Base-by-base conservation (phyloP, 2,888 invertebrate species). In the Serrognathus titanus region DNA sequence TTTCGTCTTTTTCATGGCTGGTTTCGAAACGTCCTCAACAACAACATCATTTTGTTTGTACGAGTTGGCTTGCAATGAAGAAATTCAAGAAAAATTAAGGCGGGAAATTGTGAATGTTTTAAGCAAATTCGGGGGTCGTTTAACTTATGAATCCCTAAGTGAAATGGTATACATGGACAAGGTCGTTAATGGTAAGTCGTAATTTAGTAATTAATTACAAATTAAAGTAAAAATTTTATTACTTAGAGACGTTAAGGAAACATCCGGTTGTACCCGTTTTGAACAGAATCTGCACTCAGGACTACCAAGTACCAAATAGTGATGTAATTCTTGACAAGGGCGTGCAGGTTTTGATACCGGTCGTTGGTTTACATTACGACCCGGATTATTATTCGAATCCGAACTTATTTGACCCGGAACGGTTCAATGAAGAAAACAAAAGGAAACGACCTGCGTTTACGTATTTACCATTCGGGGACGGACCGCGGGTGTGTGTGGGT, bases 81-180 rank as follows among this genome's bases (percentile, higher is more conserved):
- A 76, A 0, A 59, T 79, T 1, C 81, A 82, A 56, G 66, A 74
- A 1, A 78, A 70, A 60, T 57, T 79, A 6, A 69, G 77, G 3
- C 24, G 68, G 1, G 79, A 82, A 64, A 69, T 81, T 8, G 58
- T 64, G 1, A 41, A 54, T 1, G 67, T 70, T 4, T 39, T 77
- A 16, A 57, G 64, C 1, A 70, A 70, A 20, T 57, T 75, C 48
- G 63, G 69, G 1, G 75, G 73, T 0, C 59, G 64, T 9, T 43
- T 80, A 1, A 76, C 73, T 2, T 79, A 76, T 54, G 79, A 81
- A 0, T 64, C 72, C 0, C 51, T 81, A 1, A 68, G 69, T 39
- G 76, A 79, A 12, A 75, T 81, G 78, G 70, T 70, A 1, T 81
- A 80, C 55, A 63, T 81, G 66, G 77, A 79, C 12, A 73, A 74